Base-by-base conservation (phyloP, 1,140 invertebrate genomes). In the Mya arenaria region DNA sequence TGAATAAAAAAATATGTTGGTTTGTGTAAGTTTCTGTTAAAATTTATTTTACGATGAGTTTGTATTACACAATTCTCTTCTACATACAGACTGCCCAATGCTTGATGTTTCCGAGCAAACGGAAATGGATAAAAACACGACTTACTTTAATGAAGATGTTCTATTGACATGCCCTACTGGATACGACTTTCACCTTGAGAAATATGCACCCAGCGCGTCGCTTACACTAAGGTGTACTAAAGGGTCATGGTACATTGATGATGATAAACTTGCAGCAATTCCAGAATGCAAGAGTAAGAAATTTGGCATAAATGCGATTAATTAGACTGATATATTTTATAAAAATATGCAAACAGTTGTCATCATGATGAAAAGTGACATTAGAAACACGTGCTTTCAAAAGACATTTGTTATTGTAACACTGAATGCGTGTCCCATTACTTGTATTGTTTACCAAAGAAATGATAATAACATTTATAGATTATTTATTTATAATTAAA, bases 201-300 rank as follows among this genome's bases (percentile, higher is more conserved):
- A 63, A 48, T 75, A 48, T 28, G 23, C 23, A 13, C 17, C 41
- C 4, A 5, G 8, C n/a, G 39, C 32, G 8, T 19, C 4, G n/a
- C n/a, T 75, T 15, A 30, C 58, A 17, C 36, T 75, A 10, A 39
- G 13, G 13, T 75, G 73, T 65, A 25, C n/a, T n/a, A 34, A 6
- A 8, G n/a, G 60, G 34, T 44, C 37, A 32, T 75, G 73, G 73
- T 41, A 25, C 8, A 60, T 63, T 32, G 41, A 63, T 17, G 58
- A 41, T 30, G 30, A 63, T 19, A 19, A 75, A 28, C 23, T 30
- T n/a, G 36, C 17, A n/a, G 55, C 34, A 39, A 75, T 75, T n/a
- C 73, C 73, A 23, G 60, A 75, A 63, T 75, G 73, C 36, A 56
- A 34, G 36, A 23, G 73, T 75, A 62, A 52, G 48, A 17, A 4